Conservation (phyloP, 2,113 vertebrate genomes). For the Larimichthys crocea region DNA sequence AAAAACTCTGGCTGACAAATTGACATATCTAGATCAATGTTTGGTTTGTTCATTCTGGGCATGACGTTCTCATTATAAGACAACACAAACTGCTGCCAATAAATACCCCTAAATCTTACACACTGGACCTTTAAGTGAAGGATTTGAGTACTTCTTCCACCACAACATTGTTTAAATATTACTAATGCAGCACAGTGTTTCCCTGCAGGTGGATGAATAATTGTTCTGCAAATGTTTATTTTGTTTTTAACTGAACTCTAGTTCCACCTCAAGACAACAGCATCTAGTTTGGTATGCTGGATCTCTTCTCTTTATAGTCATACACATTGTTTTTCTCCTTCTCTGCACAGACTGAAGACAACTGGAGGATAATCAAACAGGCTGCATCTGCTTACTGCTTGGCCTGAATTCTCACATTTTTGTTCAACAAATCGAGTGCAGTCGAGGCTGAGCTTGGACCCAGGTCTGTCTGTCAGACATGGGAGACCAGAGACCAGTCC, state of each 20-base stretch:
- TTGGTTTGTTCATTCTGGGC: too few relatives aligned
- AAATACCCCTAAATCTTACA: too few relatives aligned
- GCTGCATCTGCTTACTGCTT: constrained; percentile 26
- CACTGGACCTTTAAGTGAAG: not conserved
- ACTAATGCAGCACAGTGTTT: not conserved
- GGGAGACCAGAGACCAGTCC: constrained; percentile 47
- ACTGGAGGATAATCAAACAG: constrained; percentile 62
- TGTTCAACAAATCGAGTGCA: constrained; percentile 11
- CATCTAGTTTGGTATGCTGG: not conserved
- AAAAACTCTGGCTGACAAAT: too few relatives aligned
- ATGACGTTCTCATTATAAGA: too few relatives aligned
- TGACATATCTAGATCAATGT: too few relatives aligned
- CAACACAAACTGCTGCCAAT: too few relatives aligned
- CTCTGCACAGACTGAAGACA: constrained; percentile 39
- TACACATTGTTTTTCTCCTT: constrained; percentile 35
- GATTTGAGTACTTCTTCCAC: not conserved
- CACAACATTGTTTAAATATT: not conserved
- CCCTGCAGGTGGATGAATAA: not conserved
- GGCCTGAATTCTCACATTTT: not conserved
- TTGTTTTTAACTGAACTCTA: constrained; percentile 8
- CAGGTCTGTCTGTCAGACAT: constrained; percentile 56
- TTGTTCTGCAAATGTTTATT: not conserved
- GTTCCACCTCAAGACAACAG: not conserved
- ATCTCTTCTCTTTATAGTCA: constrained; percentile 1
- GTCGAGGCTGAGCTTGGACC: constrained; percentile 13